Percentiles rank a stretch among this genome's conserved stretches.
Conservation (phyloP, 1,140 invertebrate species). For the Cotesia vestalis region DNA sequence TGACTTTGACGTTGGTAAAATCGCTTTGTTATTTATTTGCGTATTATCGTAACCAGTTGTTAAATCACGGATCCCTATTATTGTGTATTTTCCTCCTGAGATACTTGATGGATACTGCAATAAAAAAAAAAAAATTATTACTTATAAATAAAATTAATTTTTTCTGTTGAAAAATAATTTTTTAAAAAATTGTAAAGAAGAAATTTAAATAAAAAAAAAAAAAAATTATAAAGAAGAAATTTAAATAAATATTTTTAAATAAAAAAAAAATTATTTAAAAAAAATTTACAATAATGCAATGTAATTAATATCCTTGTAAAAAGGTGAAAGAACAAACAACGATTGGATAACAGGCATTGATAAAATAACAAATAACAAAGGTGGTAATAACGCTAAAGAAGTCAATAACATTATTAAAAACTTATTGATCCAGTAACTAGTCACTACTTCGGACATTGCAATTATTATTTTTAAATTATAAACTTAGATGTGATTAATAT, state of each 20-base stretch:
- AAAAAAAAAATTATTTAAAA: conserved; percentile 12
- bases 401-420: conserved; percentile 48
- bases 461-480: neutral
- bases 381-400: conserved; percentile 57
- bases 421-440: conserved; percentile 41
- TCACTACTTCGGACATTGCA: conserved; percentile 47
- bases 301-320: conserved; percentile 47
- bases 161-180: neutral
- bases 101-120: conserved; percentile 82
- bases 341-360: conserved; percentile 55
- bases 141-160: neutral
- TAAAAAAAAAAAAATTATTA: conserved; percentile 32
- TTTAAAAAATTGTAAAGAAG: neutral
- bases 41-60: conserved; percentile 88
- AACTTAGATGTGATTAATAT: too few relatives aligned
- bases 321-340: conserved; percentile 57
- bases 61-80: conserved; percentile 84
- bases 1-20: conserved; percentile 79
- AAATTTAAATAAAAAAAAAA: neutral
- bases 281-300: conserved; percentile 27
- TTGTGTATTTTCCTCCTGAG: conserved; percentile 75
- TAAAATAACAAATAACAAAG: conserved; percentile 53
- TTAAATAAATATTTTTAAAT: neutral
- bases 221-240: neutral
- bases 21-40: conserved; percentile 76